Percentiles rank a stretch among this genome's conserved stretches.
These are phyloP conservation scores for Eulithis testata DNA, from an alignment of 2,888 invertebrate species.

Conservation along the genomic window DNA sequence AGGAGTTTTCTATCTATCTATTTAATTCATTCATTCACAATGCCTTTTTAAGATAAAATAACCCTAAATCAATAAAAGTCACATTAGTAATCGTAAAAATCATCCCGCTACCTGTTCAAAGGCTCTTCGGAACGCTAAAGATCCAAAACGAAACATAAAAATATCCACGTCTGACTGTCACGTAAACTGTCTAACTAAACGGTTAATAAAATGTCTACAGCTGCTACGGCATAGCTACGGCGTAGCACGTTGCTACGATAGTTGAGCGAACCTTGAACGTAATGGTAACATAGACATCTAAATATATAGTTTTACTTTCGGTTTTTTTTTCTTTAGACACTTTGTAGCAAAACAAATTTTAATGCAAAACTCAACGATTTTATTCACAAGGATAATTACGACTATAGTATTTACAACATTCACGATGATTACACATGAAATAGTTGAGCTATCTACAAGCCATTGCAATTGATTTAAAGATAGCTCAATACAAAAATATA, in stretches of 20 bases:
- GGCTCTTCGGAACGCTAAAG: slow-evolving; percentile 22
- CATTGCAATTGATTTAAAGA: no score
- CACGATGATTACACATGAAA: no score
- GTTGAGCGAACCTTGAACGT: slow-evolving; percentile 51
- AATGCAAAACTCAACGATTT: no score
- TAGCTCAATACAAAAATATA: no score
- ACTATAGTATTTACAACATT: no score
- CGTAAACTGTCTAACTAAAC: slow-evolving; percentile 52
- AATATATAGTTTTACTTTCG: not conserved
- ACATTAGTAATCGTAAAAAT: slow-evolving; percentile 5
- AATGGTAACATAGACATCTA: slow-evolving; percentile 27
- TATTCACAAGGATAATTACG: no score
- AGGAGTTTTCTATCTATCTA: no score
- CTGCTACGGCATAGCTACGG: slow-evolving; percentile 54
- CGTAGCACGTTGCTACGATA: slow-evolving; percentile 55
- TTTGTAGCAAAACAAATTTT: no score
- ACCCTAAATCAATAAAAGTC: slow-evolving; percentile 5
- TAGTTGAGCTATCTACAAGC: no score
- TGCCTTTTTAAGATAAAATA: no score
- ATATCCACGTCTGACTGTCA: slow-evolving; percentile 49
- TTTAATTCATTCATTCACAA: no score
- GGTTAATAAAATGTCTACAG: slow-evolving; percentile 62
- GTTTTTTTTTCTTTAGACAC: not conserved
- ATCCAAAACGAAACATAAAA: slow-evolving; percentile 40
- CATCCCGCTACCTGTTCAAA: not conserved